Base-by-base conservation (phyloP, 2,113 vertebrate species). In the Cathartes aura region DNA sequence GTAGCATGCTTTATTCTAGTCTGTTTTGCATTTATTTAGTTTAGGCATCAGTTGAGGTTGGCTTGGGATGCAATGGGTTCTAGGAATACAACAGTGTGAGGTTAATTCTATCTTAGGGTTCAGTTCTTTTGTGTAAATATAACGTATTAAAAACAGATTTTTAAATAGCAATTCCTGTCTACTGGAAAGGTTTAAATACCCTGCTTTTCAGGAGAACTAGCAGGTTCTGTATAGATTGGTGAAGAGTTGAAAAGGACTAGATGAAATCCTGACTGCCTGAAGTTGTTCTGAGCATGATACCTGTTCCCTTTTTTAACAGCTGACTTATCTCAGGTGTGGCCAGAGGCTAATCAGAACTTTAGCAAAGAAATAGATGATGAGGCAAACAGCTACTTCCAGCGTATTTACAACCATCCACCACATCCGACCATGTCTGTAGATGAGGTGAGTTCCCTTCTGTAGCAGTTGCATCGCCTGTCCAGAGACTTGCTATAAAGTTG, bases 361-460 rank as follows among this genome's bases (percentile, higher is more conserved):
- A 99, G 99, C 98, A 99, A 99, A 98, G 99, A 99, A 98, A 99
- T 99, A 62, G 99, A 99, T 76, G 99, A 99, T 73, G 99, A 99
- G 98, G 99, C 99, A 90, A 99, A 99, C 98, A 99, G 99, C 98
- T 99, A 99, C 97, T 99, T 99, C 97, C 99, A 99, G 95, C 98
- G 99, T 63, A 99, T 99, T 97, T 99, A 99, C 98, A 99, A 99
- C 98, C 99, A 99, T 63, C 99, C 99, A 62, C 99, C 99, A 78
- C 99, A 99, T 95, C 99, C 99, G 2, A 99, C 99, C n/a, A 99
- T 99, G 99, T 99, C 99, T 96, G 99, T 99, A 68, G 99, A 99
- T 98, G 99, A 99, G 98, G 99, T 99, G 97, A 96, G 99, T 97
- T 24, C 84, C 43, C 10, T 91, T 42, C 52, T 62, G 48, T 11